These are phyloP conservation scores for Melanostoma mellinum DNA, from an alignment of 2,888 invertebrate genomes.

Conservation along the genomic window DNA sequence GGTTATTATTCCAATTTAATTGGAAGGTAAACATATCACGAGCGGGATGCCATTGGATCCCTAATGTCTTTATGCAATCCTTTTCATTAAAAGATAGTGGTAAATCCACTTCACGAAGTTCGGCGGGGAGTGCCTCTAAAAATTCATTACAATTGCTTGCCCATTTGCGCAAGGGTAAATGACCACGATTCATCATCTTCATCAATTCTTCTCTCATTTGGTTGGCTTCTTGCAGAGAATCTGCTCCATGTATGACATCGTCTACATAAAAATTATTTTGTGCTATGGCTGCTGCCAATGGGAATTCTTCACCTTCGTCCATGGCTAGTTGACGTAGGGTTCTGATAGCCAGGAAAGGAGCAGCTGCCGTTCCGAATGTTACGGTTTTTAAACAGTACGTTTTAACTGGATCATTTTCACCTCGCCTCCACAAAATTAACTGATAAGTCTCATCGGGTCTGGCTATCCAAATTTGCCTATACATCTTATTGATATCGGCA, in stretches of 20 bases:
- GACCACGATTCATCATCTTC: slow-evolving; percentile 1
- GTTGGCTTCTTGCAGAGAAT: slow-evolving; percentile 1
- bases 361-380: slow-evolving; percentile 22
- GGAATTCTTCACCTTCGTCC: slow-evolving; percentile 20
- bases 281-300: slow-evolving; percentile 12
- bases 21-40: background rate
- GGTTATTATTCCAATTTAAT: no score
- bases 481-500: slow-evolving; percentile 62
- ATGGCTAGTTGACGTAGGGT: background rate
- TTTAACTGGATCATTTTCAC: background rate
- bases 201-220: slow-evolving; percentile 3
- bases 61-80: slow-evolving; percentile 1
- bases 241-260: slow-evolving; percentile 22
- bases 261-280: slow-evolving; percentile 10
- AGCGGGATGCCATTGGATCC: slow-evolving; percentile 16
- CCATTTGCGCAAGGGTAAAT: slow-evolving; percentile 26
- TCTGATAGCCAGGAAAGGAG: slow-evolving; percentile 1
- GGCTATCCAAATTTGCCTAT: slow-evolving; percentile 29
- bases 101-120: no score
- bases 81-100: slow-evolving; percentile 4
- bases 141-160: background rate
- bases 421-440: slow-evolving; percentile 41
- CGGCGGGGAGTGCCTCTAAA: no score
- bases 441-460: slow-evolving; percentile 42
- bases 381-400: slow-evolving; percentile 5